Base-by-base conservation (phyloP, 2,888 invertebrate genomes). In the Amiota minor region DNA sequence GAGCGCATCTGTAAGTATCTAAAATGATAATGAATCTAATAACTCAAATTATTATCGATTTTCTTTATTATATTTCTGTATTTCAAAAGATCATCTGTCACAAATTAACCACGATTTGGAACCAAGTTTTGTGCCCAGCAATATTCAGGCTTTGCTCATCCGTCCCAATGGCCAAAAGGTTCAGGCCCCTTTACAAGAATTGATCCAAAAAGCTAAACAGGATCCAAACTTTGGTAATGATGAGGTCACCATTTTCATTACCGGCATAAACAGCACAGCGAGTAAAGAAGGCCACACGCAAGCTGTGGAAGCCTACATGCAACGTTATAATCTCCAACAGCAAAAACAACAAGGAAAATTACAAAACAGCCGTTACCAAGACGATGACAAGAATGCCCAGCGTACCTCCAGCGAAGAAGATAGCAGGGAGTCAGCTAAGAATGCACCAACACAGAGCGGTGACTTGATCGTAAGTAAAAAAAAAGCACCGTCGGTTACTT, bases 221-320 rank as follows among this genome's bases (percentile, higher is more conserved):
- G 35, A 35, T 6, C 35, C 35, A 35, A 35, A 82, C 69, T 82
- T 89, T 49, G 86, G 81, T 45, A 72, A 80, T 55, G 84, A 88
- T 18, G 89, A 89, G 75, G 84, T 88, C 3, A 87, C 89, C 73
- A 81, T 88, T 75, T 81, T 86, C 62, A 80, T 88, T 16, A 86
- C 88, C 35, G 89, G 88, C 9, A 71, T 89, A 8, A 35, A 35
- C 77, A 84, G 70, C 81, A 75, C 69, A 73, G 78, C 20, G 78
- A 83, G 80, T 85, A 2, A 79, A 77, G 71, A 87, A 88, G 77
- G 85, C 87, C 47, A 80, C 72, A n/a, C 77, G 78, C 46, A 81
- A 85, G 72, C 72, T 89, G 80, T 88, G 20, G 74, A 87, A 69
- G 86, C 89, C 16, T 88, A 84, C 76, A 80, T 83, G 77, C 81